Percentiles rank a stretch among this genome's conserved stretches.
phyloP scores from a whole-genome alignment of 2,113 vertebrate genomes.

The Typhlomys cinereus region DNA sequence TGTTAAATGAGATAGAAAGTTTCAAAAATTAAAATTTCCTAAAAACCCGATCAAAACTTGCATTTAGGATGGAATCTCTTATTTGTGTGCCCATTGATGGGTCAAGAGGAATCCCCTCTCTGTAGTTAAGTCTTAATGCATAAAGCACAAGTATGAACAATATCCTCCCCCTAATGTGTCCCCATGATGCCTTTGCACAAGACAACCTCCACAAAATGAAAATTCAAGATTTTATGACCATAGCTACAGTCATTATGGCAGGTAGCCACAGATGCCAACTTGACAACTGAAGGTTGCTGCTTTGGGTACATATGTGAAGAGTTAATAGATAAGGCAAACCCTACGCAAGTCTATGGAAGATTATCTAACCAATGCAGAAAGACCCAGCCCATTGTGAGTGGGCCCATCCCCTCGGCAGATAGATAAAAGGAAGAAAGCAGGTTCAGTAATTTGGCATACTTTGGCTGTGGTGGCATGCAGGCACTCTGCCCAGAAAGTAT shows the following conservation, averaged over 20 bases:
- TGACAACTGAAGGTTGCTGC: no score
- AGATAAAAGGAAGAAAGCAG: no score
- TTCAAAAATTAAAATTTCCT: background rate
- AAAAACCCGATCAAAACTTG: conserved; percentile 2
- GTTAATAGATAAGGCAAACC: no score
- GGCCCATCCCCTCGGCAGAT: no score
- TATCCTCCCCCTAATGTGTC: background rate
- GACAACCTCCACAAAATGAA: background rate
- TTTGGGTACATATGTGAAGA: no score
- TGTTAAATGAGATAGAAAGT: conserved; percentile 30
- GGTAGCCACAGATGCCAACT: no score
- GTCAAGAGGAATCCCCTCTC: background rate
- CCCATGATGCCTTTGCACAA: background rate
- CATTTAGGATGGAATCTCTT: background rate
- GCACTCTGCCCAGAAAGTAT: no score
- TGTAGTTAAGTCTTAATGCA: background rate
- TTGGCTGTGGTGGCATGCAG: no score
- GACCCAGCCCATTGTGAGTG: no score
- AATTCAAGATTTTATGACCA: background rate
- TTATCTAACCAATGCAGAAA: no score
- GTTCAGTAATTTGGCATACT: no score
- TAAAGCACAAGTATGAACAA: background rate
- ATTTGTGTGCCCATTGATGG: background rate
- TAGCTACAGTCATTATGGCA: background rate
- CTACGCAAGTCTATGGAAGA: no score